Percentiles rank a stretch among this genome's conserved stretches.
phyloP scores from a whole-genome alignment of 2,888 invertebrate species.

The Tipula vernalis region DNA sequence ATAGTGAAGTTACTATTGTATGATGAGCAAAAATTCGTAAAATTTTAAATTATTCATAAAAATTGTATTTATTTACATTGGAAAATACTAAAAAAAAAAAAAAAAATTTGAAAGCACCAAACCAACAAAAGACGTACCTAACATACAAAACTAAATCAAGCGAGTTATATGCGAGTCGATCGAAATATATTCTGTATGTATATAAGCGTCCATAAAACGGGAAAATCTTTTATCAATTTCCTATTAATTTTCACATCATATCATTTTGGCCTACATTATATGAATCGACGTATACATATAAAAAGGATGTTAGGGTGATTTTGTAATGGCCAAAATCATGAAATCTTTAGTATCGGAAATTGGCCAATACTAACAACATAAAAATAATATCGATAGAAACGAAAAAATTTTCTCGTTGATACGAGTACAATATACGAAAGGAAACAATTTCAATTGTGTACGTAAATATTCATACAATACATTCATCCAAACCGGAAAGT shows the following conservation, averaged over 20 bases:
- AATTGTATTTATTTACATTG: not conserved
- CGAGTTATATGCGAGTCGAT: not conserved
- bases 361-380: not conserved
- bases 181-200: not conserved
- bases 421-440: not conserved
- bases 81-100: not conserved
- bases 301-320: not conserved
- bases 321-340: not conserved
- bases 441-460: not conserved
- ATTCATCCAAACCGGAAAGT: not conserved
- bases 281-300: not conserved
- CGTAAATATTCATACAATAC: not conserved
- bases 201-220: not conserved
- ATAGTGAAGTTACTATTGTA: not conserved
- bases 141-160: not conserved
- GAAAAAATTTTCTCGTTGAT: not conserved
- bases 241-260: not conserved
- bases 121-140: not conserved
- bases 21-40: not conserved
- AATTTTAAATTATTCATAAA: not conserved
- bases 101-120: not conserved
- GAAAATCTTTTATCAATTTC: not conserved
- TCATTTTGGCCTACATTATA: not conserved
- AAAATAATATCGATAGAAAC: not conserved
- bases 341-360: not conserved